These are phyloP conservation scores for Drosophila vallismaia DNA, from an alignment of 2,888 invertebrate genomes.

Conservation along the genomic window DNA sequence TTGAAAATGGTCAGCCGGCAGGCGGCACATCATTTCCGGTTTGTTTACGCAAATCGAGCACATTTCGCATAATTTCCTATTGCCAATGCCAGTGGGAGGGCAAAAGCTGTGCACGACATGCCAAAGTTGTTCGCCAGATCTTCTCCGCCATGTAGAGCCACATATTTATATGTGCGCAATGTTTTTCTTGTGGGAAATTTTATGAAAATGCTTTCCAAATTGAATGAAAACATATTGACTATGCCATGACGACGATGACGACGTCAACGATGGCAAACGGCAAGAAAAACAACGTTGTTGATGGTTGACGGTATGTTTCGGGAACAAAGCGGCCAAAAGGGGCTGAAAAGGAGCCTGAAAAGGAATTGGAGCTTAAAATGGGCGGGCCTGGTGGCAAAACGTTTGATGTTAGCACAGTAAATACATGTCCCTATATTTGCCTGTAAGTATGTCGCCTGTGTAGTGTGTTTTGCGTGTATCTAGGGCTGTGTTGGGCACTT, in stretches of 20 bases:
- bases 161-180: constrained; percentile 69
- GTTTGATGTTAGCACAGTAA: constrained; percentile 74
- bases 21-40: constrained; percentile 79
- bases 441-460: constrained; percentile 35
- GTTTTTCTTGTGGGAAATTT: constrained; percentile 79
- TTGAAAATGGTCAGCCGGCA: constrained; percentile 69
- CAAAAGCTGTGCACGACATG: constrained; percentile 66
- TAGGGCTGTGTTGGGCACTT: constrained; percentile 17
- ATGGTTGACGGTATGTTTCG: constrained; percentile 34
- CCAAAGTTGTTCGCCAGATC: constrained; percentile 46
- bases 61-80: constrained; percentile 81
- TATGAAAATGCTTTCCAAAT: constrained; percentile 81
- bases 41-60: constrained; percentile 81
- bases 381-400: constrained; percentile 48
- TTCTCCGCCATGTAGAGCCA: constrained; percentile 19
- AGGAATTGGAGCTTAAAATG: neutral
- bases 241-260: constrained; percentile 64
- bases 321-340: neutral
- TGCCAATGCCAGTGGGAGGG: constrained; percentile 52
- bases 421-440: constrained; percentile 70
- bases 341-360: neutral
- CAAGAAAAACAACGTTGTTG: constrained; percentile 74
- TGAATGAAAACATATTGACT: constrained; percentile 82
- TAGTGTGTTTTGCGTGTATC: constrained; percentile 11
- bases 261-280: constrained; percentile 62